Conservation (phyloP, 2,113 vertebrate genomes). For the Asarcornis scutulata region DNA sequence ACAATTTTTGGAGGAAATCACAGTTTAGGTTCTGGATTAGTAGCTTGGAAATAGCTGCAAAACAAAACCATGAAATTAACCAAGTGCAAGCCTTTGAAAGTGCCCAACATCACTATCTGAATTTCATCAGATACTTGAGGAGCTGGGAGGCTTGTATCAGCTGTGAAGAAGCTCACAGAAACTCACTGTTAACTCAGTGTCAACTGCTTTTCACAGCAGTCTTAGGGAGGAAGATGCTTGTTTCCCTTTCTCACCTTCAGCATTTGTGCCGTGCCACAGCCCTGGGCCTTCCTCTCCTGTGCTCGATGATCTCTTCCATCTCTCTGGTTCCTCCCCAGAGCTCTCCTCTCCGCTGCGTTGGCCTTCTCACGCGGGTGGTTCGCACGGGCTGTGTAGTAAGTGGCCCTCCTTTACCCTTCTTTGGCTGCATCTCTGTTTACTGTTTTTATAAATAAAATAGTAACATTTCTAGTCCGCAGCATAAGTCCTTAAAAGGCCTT, state of each 20-base stretch:
- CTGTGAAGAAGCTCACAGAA: background rate
- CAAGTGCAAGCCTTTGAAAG: background rate
- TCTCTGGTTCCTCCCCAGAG: background rate
- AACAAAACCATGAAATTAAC: background rate
- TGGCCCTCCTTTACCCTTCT: background rate
- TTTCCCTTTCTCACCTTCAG: background rate
- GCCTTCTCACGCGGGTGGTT: background rate
- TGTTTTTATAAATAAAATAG: background rate
- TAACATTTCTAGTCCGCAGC: background rate
- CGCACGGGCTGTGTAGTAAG: background rate
- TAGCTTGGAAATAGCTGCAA: background rate
- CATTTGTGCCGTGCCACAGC: fast-evolving
- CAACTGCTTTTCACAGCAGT: background rate
- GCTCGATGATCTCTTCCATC: background rate
- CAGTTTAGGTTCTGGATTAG: background rate
- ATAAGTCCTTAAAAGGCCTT: background rate
- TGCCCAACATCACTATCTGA: background rate
- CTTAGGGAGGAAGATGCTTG: background rate
- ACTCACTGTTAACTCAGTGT: no score
- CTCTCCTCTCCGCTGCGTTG: background rate
- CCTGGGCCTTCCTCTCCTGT: background rate
- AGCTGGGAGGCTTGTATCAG: background rate
- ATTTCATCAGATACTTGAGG: background rate
- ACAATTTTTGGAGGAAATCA: background rate
- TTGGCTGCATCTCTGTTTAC: background rate